Base-by-base conservation (phyloP, 1,140 invertebrate genomes). In the Cyphomyrmex costatus region DNA sequence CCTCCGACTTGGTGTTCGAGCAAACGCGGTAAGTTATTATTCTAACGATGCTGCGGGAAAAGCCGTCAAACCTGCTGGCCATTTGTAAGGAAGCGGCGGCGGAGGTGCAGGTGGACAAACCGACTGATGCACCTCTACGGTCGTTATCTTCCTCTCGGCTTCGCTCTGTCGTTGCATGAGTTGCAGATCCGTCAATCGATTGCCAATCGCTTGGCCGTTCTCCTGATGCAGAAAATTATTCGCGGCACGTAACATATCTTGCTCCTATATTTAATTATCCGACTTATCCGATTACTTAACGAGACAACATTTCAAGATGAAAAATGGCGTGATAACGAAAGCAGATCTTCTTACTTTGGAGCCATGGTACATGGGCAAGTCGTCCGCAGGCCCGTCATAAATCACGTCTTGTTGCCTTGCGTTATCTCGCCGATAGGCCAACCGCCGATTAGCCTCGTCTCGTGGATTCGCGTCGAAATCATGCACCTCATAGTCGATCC, bases 401-500 rank as follows among this genome's bases (percentile, higher is more conserved):
- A 92, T 90, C 61, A 93, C 92, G 27, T 94, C 93, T 51, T 89
- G 80, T 71, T 92, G 63, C 80, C 90, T 90, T 19, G 77, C 88
- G 68, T 92, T 92, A 60, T 94, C 93, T n/a, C 93, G 92, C 36
- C 94, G 92, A 78, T 92, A 94, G 78, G 93, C 91, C 42, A 93
- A 86, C 16, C 94, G 92, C 12, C 93, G 91, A 90, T 94, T 94
- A 3, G 93, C 92, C 53, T 94, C 94, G 36, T 95, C 94, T 8
- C 91, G 90, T 0, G 94, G 94, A 90, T 95, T 95, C 0, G 94
- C 94, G 46, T 95, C 95, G 68, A 95, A 95, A 78, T 95, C 94
- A 84, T 95, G 95, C 10, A 93, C 93, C 71, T 95, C 94, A 87
- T 94, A 95, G 74, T 94, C 94, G 46, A 90, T 88, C 36, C 92